Percentiles rank a stretch among this genome's conserved stretches.
These are phyloP conservation scores for Caenorhabditis wallacei DNA, from an alignment of 2,888 invertebrate species.

Conservation along the genomic window DNA sequence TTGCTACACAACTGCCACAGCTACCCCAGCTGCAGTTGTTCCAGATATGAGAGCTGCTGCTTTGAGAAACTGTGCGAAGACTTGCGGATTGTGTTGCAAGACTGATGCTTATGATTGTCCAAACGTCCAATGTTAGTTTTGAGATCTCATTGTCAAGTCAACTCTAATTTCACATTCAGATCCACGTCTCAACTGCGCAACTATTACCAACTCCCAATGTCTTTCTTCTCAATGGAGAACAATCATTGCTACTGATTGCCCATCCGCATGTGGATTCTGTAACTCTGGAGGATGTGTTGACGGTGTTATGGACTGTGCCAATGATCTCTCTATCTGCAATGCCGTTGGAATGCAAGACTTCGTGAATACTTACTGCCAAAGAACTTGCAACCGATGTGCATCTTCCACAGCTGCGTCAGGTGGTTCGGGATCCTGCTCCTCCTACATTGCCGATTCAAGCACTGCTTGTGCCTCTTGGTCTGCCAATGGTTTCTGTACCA, in stretches of 20 bases:
- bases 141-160: background rate
- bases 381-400: slow-evolving; percentile 64
- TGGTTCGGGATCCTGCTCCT: slow-evolving; percentile 18
- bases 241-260: slow-evolving; percentile 58
- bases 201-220: slow-evolving; percentile 50
- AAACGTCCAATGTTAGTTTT: slow-evolving; percentile 37
- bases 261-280: slow-evolving; percentile 64
- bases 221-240: slow-evolving; percentile 52
- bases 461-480: slow-evolving; percentile 39
- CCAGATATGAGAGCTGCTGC: slow-evolving; percentile 53
- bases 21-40: slow-evolving; percentile 7
- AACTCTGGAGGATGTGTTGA: slow-evolving; percentile 60
- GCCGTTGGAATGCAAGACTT: slow-evolving; percentile 40
- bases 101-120: slow-evolving; percentile 45
- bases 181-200: slow-evolving; percentile 46
- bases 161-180: slow-evolving; percentile 2
- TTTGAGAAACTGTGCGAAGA: slow-evolving; percentile 34
- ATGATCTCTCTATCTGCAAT: slow-evolving; percentile 24
- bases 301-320: slow-evolving; percentile 35
- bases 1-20: slow-evolving; percentile 39
- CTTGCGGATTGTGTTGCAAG: slow-evolving; percentile 54
- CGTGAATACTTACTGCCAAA: slow-evolving; percentile 66
- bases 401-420: slow-evolving; percentile 17
- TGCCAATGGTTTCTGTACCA: slow-evolving; percentile 58
- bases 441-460: slow-evolving; percentile 33